Evolutionary conservation across 2,888 invertebrate species (phyloP).

Genomic region (Boloria selene): DNA sequence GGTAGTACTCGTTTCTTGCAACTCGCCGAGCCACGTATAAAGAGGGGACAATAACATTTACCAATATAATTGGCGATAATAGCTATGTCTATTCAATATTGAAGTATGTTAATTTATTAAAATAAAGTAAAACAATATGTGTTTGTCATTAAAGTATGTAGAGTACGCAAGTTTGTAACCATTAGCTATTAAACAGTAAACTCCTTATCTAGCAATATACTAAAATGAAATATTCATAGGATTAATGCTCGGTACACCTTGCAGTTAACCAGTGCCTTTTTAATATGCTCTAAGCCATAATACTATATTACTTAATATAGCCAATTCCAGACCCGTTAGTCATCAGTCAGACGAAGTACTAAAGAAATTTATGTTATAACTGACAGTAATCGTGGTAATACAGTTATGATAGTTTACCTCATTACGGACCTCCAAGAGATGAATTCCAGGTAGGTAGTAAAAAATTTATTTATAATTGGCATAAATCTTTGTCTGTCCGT

Average conservation of each 20-base stretch:
- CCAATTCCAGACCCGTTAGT: slow-evolving; percentile 34
- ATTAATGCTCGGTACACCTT: background rate
- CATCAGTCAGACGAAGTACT: slow-evolving; percentile 31
- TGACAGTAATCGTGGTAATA: background rate
- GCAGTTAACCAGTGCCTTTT: slow-evolving; percentile 15
- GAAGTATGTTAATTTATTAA: too few relatives aligned
- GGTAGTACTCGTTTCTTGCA: too few relatives aligned
- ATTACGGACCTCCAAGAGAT: background rate
- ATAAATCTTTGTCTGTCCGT: too few relatives aligned
- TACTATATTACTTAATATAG: slow-evolving; percentile 25
- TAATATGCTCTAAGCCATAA: slow-evolving; percentile 28
- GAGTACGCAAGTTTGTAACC: background rate
- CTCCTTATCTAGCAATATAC: background rate
- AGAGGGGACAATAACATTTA: too few relatives aligned
- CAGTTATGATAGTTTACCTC: background rate
- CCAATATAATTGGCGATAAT: too few relatives aligned
- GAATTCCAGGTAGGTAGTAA: too few relatives aligned
- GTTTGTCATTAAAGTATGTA: too few relatives aligned
- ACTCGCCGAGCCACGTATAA: too few relatives aligned
- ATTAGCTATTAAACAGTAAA: background rate
- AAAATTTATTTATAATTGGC: background rate
- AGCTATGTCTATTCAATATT: too few relatives aligned
- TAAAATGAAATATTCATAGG: slow-evolving; percentile 9
- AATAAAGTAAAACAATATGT: too few relatives aligned
- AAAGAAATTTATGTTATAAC: slow-evolving; percentile 15